A percentile compares a stretch with the other conserved stretches of the same genome.
Evolutionary conservation across 2,888 invertebrate species (phyloP).

Genomic region (Trichogramma evanescens): DNA sequence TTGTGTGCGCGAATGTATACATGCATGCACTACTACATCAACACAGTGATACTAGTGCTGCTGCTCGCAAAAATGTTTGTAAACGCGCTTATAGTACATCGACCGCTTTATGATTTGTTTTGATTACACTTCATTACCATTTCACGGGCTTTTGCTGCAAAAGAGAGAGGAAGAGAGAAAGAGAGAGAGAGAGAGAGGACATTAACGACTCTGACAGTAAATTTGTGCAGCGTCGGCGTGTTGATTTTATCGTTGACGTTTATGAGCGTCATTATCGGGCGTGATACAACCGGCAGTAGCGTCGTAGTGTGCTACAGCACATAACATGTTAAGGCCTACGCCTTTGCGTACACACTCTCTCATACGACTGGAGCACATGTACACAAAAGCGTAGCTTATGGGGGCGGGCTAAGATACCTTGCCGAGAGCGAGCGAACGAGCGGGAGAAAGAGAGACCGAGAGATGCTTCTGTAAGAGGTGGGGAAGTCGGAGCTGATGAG

Average conservation of each 20-base stretch:
- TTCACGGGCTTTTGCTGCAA: conserved; percentile 38
- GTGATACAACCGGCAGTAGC: conserved; percentile 41
- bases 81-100: conserved; percentile 14
- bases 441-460: conserved; percentile 10
- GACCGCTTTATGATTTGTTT: conserved; percentile 44
- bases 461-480: conserved; percentile 11
- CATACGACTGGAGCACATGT: conserved; percentile 19
- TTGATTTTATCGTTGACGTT: conserved; percentile 47
- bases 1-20: background rate
- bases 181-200: no score
- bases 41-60: no score
- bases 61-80: background rate
- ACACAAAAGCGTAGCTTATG: background rate
- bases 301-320: background rate
- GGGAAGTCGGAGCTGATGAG: conserved; percentile 38
- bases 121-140: conserved; percentile 45
- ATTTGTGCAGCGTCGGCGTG: conserved; percentile 32
- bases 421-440: background rate
- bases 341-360: conserved; percentile 38
- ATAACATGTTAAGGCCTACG: conserved; percentile 37
- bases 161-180: conserved; percentile 16
- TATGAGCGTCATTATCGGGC: conserved; percentile 46
- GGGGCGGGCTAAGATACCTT: conserved; percentile 18
- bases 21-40: background rate
- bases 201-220: conserved; percentile 40